Evolutionary conservation across 2,888 invertebrate genomes (phyloP).

Genomic region (Leptopilina syphax): DNA sequence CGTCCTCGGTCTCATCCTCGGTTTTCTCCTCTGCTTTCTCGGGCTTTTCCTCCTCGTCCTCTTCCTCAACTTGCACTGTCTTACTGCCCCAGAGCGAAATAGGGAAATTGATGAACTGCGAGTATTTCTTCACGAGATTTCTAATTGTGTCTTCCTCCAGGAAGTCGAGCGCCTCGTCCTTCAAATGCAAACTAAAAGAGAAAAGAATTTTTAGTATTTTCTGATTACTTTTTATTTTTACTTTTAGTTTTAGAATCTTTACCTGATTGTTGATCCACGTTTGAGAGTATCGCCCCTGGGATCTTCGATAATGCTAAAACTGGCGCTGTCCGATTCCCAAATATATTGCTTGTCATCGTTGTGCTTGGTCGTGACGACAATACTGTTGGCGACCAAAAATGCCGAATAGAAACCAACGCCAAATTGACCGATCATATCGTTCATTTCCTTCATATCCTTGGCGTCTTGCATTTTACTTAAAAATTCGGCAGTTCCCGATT

Average conservation of each 20-base stretch:
- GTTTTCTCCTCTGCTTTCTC: constrained; percentile 77
- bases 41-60: constrained; percentile 81
- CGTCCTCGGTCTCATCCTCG: constrained; percentile 77
- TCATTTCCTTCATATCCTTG: constrained; percentile 78
- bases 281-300: constrained; percentile 94
- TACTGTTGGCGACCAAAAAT: constrained; percentile 96
- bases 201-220: too few relatives aligned
- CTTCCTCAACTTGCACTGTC: constrained; percentile 78
- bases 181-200: constrained; percentile 86
- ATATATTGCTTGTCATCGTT: constrained; percentile 96
- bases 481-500: constrained; percentile 98
- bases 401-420: constrained; percentile 99
- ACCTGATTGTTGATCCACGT: constrained; percentile 93
- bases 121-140: constrained; percentile 96
- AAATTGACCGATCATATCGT: constrained; percentile 96
- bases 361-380: constrained; percentile 96
- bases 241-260: constrained; percentile 50
- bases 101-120: constrained; percentile 99
- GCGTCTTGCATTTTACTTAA: constrained; percentile 91
- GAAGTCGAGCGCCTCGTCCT: constrained; percentile 98
- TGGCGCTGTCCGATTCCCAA: constrained; percentile 97
- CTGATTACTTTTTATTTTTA: too few relatives aligned
- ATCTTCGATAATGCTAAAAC: constrained; percentile 94
- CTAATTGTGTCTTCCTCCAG: constrained; percentile 94
- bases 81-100: constrained; percentile 95